Percentiles rank a stretch among this genome's conserved stretches.
These are phyloP conservation scores for Nixonia krombeini DNA, from an alignment of 1,140 invertebrate genomes.

Conservation along the genomic window DNA sequence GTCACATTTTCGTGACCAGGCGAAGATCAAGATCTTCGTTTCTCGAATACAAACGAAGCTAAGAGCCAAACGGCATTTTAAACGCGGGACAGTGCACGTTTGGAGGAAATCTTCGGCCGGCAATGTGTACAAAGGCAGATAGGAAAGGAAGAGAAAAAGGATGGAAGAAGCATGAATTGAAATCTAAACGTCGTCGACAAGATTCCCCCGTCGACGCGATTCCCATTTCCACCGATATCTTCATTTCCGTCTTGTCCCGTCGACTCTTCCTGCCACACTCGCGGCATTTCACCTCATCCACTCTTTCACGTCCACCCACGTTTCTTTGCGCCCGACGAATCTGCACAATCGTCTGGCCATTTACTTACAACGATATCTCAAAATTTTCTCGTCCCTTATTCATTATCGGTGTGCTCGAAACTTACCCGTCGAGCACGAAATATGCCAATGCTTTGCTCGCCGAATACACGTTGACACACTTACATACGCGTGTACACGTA, in stretches of 20 bases:
- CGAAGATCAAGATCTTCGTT: no score
- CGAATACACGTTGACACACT: neutral
- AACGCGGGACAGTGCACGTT: no score
- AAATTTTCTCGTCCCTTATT: neutral
- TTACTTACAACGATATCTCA: neutral
- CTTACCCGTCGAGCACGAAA: neutral
- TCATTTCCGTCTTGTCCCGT: neutral
- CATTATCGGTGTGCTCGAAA: neutral
- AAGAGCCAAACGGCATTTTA: no score
- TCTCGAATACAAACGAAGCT: no score
- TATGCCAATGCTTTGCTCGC: neutral
- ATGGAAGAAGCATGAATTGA: neutral
- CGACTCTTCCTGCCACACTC: neutral
- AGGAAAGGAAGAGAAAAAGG: no score
- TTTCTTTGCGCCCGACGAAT: neutral
- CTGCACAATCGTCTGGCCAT: neutral
- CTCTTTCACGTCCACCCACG: neutral
- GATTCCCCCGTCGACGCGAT: neutral
- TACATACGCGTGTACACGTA: no score
- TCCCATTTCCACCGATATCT: neutral
- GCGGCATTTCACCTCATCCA: neutral
- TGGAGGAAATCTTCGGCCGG: no score
- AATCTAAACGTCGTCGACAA: neutral
- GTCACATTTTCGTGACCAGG: no score
- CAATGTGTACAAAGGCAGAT: no score